Conservation (phyloP, 2,113 vertebrate species). For the Ovis canadensis region DNA sequence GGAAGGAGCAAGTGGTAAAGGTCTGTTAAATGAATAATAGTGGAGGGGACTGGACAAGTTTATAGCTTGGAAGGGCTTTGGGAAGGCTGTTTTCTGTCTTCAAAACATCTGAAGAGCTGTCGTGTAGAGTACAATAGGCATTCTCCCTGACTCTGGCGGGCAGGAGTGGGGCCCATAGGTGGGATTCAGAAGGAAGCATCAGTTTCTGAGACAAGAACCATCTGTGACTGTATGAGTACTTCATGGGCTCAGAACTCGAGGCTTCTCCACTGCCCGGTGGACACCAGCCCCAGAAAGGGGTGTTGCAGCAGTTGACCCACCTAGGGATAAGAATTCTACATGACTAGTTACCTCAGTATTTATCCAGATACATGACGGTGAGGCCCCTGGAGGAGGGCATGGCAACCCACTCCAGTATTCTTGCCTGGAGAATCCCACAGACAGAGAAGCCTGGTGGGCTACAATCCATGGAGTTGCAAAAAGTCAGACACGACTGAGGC, state of each 20-base stretch:
- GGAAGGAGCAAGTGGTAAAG: neutral
- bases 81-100: neutral
- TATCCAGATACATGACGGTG: neutral
- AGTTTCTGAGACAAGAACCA: neutral
- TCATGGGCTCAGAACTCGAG: neutral
- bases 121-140: fast-evolving
- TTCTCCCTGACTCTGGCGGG: neutral
- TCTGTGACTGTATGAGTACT: too few relatives aligned
- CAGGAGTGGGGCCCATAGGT: too few relatives aligned
- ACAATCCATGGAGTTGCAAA: neutral
- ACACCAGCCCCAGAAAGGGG: neutral
- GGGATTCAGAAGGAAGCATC: neutral
- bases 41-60: neutral
- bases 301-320: neutral
- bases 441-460: neutral
- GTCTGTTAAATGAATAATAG: neutral
- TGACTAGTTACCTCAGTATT: neutral
- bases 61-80: neutral
- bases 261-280: neutral
- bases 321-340: neutral
- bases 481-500: neutral
- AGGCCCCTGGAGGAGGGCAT: neutral
- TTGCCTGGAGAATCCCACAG: neutral
- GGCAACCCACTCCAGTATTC: neutral
- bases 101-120: neutral